Evolutionary conservation across 2,113 vertebrate species (phyloP), one percentile per base, ranked within the genome.

Genomic region (Gavialis gangeticus): DNA sequence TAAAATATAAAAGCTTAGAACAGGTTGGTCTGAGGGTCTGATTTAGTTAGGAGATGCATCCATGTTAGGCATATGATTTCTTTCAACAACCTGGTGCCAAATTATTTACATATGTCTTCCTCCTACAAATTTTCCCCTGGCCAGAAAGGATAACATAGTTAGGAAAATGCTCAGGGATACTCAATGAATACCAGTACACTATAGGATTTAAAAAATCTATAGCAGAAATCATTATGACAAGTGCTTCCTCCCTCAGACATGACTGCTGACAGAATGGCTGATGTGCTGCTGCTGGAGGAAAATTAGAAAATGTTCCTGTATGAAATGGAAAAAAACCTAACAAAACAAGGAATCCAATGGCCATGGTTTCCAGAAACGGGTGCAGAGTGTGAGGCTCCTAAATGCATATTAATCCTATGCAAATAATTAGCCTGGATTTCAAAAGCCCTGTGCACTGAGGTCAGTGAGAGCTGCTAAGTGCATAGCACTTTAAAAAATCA

Each of bases 271-370:
- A 88, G 81, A 37, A 82, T 0, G 1, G 62, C 0, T 0, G 85
- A 94, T 90, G 80, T 71, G 87, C 90, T 95, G 92, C 91, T 88
- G 87, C 85, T 93, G 93, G 87, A 84, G 82, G 80, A 93, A 30
- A 69, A 90, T 84, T 11, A 92, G 37, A 57, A 59, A 10, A 60
- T 17, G 19, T 79, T n/a, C 71, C 84, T 2, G 0, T 85, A 27
- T 24, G 71, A 82, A 18, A 64, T 73, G 30, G 21, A 60, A 84
- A 82, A 89, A 82, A 60, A 57, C 27, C 8, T 16, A 15, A 46
- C 28, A 71, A 83, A 60, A 82, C 0, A 80, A 22, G 17, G 2
- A 24, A 59, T 69, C 57, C 66, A 67, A 10, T 7, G 34, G 54
- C 2, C 12, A 78, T 25, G 18, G 62, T 24, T 84, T 90, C 71